A percentile compares a stretch with the other conserved stretches of the same genome.
Conservation (phyloP, 2,113 vertebrate species). For the Forbesichthys papilliferus region DNA sequence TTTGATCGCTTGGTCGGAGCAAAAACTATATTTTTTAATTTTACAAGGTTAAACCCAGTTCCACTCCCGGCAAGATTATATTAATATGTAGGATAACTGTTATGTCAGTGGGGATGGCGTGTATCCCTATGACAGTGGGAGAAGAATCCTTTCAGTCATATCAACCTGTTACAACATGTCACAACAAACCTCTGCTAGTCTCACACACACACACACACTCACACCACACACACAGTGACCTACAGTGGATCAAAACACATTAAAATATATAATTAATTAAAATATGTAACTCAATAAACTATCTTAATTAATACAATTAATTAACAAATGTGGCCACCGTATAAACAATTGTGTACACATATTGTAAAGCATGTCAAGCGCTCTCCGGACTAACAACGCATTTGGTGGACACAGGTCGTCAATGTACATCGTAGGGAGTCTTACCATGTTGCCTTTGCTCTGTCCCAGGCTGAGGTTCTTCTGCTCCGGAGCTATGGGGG, state of each 20-base stretch:
- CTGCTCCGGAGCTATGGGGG: slow-evolving; percentile 87
- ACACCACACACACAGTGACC: neutral
- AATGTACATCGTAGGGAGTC: slow-evolving; percentile 22
- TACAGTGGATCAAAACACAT: neutral
- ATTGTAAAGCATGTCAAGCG: no score
- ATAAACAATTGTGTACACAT: no score
- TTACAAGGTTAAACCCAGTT: slow-evolving; percentile 61
- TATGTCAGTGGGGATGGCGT: slow-evolving; percentile 63
- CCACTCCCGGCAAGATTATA: slow-evolving; percentile 57
- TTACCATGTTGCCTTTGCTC: slow-evolving; percentile 89
- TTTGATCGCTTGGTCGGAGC: slow-evolving; percentile 17
- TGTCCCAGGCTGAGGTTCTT: slow-evolving; percentile 82
- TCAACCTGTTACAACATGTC: slow-evolving; percentile 48
- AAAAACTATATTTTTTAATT: slow-evolving; percentile 54
- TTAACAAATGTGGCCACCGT: no score
- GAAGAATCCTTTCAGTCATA: slow-evolving; percentile 70
- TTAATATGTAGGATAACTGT: slow-evolving; percentile 69
- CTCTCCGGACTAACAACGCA: no score
- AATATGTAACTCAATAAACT: no score
- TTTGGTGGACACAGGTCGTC: no score
- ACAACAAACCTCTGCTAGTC: neutral
- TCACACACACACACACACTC: neutral
- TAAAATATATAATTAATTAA: no score
- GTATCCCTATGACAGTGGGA: slow-evolving; percentile 59
- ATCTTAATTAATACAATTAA: no score